Evolutionary conservation across 2,888 invertebrate genomes (phyloP), one percentile per base, ranked within the genome.

Genomic region (Drymonia ruficornis): DNA sequence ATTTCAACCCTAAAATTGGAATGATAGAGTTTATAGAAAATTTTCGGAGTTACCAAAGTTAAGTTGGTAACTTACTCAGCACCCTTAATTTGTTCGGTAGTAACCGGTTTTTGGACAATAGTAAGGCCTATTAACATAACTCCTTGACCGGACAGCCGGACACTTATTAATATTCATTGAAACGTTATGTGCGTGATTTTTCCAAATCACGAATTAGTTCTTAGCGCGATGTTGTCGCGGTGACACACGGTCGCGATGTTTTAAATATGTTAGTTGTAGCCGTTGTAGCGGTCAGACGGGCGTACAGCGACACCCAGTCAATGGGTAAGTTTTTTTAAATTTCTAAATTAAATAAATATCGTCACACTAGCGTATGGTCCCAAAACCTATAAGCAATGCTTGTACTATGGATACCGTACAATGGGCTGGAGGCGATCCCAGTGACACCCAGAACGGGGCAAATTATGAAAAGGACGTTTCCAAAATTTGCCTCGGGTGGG

Each of bases 91-190:
- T 85, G 83, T 82, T 76, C 69, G 70, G 70, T 76, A 73, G 75
- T 70, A 89, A 91, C 92, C 86, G 83, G 92, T 86, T 85, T 74
- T 56, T 72, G 72, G 59, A 90, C 89, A 91, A 91, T 89, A 78
- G 79, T 75, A 70, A 78, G 74, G 78, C 74, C 74, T 83, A 90
- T 91, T 92, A 90, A 78, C 91, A 91, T 91, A 91, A 89, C 90
- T 92, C 91, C 91, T 92, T 92, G 90, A 89, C 89, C 87, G 81
- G 84, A 81, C 73, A 77, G 81, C 84, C 67, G 85, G 86, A 81
- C 79, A 83, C 83, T 87, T 83, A 91, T 91, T 85, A 90, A 90
- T 91, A 92, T 91, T 89, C 85, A 91, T 87, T 72, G 74, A 72
- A 75, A 72, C 62, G 68, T 75, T 70, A 69, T 74, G 57, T 72